Evolutionary conservation across 2,113 vertebrate genomes (phyloP).

Genomic region (Onychostoma macrolepis): DNA sequence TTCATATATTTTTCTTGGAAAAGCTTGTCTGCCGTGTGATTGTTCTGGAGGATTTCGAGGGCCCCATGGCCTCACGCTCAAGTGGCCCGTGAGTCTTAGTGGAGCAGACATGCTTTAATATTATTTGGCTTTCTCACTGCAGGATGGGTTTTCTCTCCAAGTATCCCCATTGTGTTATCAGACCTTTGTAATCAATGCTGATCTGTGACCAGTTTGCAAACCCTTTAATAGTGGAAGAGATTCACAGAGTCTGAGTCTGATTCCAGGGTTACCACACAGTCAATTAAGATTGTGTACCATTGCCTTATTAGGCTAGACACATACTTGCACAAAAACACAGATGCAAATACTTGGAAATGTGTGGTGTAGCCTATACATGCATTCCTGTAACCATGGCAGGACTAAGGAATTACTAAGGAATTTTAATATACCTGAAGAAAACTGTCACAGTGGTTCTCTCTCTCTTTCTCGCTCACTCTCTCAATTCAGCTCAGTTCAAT

Average conservation of each 20-base stretch:
- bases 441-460: no score
- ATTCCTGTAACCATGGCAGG: background rate
- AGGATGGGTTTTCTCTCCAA: conserved; percentile 11
- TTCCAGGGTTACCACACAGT: background rate
- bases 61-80: background rate
- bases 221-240: background rate
- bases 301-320: conserved; percentile 9
- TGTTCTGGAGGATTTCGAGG: background rate
- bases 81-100: background rate
- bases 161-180: background rate
- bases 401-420: background rate
- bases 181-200: background rate
- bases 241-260: background rate
- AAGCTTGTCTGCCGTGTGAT: background rate
- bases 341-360: background rate
- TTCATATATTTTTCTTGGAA: background rate
- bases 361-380: no score
- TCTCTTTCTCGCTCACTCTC: no score
- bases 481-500: no score
- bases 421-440: background rate
- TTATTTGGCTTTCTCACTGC: background rate
- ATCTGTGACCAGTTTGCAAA: conserved; percentile 2
- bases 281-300: background rate
- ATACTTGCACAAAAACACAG: background rate
- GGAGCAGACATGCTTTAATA: conserved; percentile 1